Evolutionary conservation across 2,113 vertebrate genomes (phyloP), one percentile per base, ranked within the genome.

Genomic region (Chascanopsetta lugubris): DNA sequence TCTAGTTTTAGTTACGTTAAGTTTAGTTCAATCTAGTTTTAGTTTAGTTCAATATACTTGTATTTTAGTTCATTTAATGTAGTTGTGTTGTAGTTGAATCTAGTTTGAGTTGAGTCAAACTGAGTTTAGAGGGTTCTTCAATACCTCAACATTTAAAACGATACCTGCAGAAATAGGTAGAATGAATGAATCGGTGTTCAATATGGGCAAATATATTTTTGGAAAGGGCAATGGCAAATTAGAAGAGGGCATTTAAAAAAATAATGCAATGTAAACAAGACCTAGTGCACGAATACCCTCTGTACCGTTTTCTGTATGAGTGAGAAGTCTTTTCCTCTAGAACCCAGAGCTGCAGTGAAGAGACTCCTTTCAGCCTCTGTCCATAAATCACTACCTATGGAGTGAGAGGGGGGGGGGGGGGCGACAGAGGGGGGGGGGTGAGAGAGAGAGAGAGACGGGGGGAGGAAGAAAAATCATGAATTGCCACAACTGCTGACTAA

Each of bases 271-370:
- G 24, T 20, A 55, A 51, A 48, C 12, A n/a, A 18, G 25, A 43
- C 30, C 5, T 4, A 0, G 15, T 6, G 38, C 21, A 24, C 54
- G 8, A 20, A 22, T 21, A 5, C 8, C 3, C 27, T 3, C 11
- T 42, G 34, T 90, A 94, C 93, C 91, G 56, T 90, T 63, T 89
- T 90, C n/a, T 91, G 84, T 55, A 94, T 85, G 56, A 83, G 79
- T 18, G 78, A 65, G 58, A 94, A 93, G 66, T 93, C 89, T 81
- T 93, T 94, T 38, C 90, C 90, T 49, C 85, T 58, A 17, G 80
- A 77, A 30, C 45, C 29, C 1, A 92, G 91, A 21, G 90, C 84
- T 51, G 77, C 78, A 59, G 34, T 48, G 76, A 94, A 93, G 45
- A 89, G 43, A 20, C 53, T 86, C 56, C 84, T 91, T 70, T 94